Base-by-base conservation (phyloP, 2,797 vertebrate genomes). In the Alectoris magna region DNA sequence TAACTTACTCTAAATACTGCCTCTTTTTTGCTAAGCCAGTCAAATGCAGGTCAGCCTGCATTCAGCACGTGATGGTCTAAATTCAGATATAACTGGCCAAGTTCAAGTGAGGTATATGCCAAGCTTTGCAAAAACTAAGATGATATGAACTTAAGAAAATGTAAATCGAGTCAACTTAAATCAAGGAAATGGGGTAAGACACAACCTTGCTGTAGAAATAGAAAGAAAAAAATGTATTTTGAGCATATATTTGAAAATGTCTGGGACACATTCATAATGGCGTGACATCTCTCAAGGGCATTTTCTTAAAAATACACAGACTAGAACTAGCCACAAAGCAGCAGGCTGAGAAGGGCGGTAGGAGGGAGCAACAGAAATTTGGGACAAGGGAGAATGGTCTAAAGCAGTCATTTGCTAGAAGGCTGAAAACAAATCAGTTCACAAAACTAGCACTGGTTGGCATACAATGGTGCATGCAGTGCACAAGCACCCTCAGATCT, bases 131-230 rank as follows among this genome's bases (percentile, higher is more conserved):
- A 91, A 95, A 68, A 83, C 26, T 56, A 87, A 26, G 46, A 91
- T 83, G 53, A 91, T 87, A 81, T 87, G 71, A 90, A 93, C 66
- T 90, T 91, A 73, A 85, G 62, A 44, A 96, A 96, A 88, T 0
- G 10, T 86, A 96, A 94, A 69, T 87, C 6, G 13, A 95, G 94
- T 81, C 88, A 96, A 84, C 91, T 97, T 95, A 96, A 95, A 97
- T 95, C 94, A 94, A 93, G 43, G 56, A 91, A 96, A 96, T 29
- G 87, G 67, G 89, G 89, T 90, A 94, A 91, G 56, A 85, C 66
- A 86, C 26, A 86, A 83, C 44, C 63, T 76, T 38, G 12, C 44
- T 67, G 44, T 44, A 92, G 71, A 91, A 85, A 23, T 63, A 85
- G 43, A 56, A 89, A 26, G 22, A 46, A 66, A 86, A 86, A 93